These are phyloP conservation scores for Tetramorium parvispinum DNA, from an alignment of 1,140 invertebrate species.

Conservation along the genomic window DNA sequence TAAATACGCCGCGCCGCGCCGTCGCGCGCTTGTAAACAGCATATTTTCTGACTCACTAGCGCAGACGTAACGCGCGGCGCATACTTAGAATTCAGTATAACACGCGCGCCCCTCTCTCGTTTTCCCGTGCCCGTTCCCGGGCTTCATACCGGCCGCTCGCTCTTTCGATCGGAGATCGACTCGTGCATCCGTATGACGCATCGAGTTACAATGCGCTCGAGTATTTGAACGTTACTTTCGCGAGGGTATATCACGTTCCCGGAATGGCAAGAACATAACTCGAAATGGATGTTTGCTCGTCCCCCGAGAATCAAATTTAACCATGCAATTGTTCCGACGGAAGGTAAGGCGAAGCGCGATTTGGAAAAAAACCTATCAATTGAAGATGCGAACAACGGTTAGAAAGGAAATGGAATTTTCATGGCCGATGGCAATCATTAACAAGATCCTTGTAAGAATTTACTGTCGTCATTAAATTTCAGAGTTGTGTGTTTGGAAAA, in stretches of 20 bases:
- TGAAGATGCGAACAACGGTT: neutral
- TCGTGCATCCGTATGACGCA: constrained; percentile 20
- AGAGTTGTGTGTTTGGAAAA: neutral
- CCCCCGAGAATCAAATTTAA: constrained; percentile 51
- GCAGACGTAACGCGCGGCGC: constrained; percentile 76
- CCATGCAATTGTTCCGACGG: neutral
- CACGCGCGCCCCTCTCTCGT: constrained; percentile 55
- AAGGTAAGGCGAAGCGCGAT: neutral
- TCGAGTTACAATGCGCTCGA: constrained; percentile 55
- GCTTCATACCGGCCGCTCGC: neutral
- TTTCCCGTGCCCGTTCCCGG: neutral
- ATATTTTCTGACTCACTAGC: constrained; percentile 80
- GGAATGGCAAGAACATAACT: neutral
- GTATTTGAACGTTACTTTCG: constrained; percentile 15
- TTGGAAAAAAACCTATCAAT: neutral
- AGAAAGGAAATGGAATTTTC: neutral
- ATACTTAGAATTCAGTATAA: constrained; percentile 78
- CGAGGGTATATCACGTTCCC: neutral
- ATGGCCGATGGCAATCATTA: neutral
- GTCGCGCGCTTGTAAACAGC: constrained; percentile 72
- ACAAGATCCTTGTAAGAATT: constrained; percentile 6
- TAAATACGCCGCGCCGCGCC: constrained; percentile 21
- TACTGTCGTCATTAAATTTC: constrained; percentile 27
- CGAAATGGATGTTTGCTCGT: neutral
- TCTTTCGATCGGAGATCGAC: neutral